Evolutionary conservation across 2,113 vertebrate genomes (phyloP).

Genomic region (Cyphomyrus discorhynchus): DNA sequence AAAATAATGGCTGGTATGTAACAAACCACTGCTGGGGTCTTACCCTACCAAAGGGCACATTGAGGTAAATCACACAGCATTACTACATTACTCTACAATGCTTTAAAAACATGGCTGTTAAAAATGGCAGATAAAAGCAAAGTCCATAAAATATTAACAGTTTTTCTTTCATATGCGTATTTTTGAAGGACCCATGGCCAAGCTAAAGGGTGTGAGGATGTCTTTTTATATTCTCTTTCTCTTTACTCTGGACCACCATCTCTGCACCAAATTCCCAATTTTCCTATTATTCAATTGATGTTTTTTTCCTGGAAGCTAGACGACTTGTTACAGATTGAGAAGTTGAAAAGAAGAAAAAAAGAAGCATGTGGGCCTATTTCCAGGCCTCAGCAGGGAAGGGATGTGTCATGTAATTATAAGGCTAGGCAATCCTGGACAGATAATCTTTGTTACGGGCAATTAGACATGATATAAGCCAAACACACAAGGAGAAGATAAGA

Average conservation of each 20-base stretch:
- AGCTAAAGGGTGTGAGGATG: neutral
- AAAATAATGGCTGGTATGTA: neutral
- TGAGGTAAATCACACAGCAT: neutral
- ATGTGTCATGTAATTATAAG: neutral
- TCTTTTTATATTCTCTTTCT: neutral
- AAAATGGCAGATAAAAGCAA: conserved; percentile 13
- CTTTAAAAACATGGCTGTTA: neutral
- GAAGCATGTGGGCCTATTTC: neutral
- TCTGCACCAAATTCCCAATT: neutral
- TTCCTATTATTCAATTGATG: neutral
- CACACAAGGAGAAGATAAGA: neutral
- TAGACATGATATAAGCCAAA: neutral
- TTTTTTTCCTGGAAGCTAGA: neutral
- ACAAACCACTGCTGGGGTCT: neutral
- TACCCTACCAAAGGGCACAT: neutral
- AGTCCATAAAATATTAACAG: conserved; percentile 8
- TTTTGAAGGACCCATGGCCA: neutral
- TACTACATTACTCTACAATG: neutral
- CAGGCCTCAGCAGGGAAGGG: neutral
- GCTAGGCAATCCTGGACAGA: neutral
- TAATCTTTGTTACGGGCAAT: neutral
- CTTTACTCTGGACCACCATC: neutral
- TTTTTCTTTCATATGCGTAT: neutral
- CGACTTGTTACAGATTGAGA: neutral
- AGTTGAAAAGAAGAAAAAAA: neutral